These are phyloP conservation scores for Grus americana DNA, from an alignment of 2,113 vertebrate genomes.

Conservation along the genomic window DNA sequence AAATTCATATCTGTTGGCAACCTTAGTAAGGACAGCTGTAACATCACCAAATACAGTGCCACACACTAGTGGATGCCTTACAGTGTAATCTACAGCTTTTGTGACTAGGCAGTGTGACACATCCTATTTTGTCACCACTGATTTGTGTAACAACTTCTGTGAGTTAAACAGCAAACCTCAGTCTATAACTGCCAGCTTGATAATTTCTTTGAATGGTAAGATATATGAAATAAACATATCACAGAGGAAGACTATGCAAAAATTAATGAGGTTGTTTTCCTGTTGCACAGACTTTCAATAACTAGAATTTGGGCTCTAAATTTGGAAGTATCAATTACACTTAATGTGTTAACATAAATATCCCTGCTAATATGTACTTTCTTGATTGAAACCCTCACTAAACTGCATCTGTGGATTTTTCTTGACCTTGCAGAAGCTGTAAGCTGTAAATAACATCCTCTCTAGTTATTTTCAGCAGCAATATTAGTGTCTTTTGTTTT, in stretches of 20 bases:
- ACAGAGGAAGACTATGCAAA: not conserved
- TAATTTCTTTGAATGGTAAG: not conserved
- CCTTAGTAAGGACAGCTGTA: not conserved
- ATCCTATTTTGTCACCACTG: not conserved
- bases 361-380: not conserved
- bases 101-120: not conserved
- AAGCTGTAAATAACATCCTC: constrained; percentile 27
- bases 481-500: not conserved
- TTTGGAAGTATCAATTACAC: not conserved
- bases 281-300: not conserved
- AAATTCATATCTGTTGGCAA: not conserved
- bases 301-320: not conserved
- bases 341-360: constrained; percentile 6
- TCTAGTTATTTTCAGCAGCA: constrained; percentile 25
- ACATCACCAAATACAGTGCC: rapidly evolving
- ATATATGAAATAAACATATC: not conserved
- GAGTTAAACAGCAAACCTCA: not conserved
- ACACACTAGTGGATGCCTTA: not conserved
- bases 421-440: constrained; percentile 33
- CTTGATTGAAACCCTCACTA: not conserved
- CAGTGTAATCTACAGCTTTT: not conserved
- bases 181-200: not conserved
- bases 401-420: constrained; percentile 28
- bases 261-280: not conserved
- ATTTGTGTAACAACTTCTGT: not conserved